phyloP scores from a whole-genome alignment of 2,113 vertebrate genomes.

The Aspiorhynchus laticeps region DNA sequence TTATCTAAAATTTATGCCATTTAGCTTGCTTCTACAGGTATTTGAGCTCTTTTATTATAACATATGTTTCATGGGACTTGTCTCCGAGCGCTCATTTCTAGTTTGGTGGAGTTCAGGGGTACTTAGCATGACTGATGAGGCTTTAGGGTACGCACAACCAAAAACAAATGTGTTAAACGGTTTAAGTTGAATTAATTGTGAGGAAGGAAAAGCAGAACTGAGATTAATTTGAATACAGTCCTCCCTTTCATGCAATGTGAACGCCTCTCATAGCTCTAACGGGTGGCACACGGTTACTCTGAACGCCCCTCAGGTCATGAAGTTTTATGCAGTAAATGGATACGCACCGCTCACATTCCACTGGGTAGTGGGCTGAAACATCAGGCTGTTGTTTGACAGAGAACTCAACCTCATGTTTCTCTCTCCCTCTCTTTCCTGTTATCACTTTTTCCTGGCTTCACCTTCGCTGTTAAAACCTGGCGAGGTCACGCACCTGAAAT shows the following conservation, averaged over 20 bases:
- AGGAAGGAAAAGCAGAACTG: neutral
- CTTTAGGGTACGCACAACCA: neutral
- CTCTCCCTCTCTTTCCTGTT: conserved; percentile 6
- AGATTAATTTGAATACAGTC: neutral
- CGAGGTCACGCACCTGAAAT: conserved; percentile 27
- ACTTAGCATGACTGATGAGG: neutral
- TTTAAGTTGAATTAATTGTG: neutral
- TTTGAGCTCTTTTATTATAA: neutral
- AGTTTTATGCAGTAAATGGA: conserved; percentile 19
- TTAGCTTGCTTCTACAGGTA: neutral
- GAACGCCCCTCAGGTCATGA: neutral
- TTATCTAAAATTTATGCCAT: no score
- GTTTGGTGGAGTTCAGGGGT: neutral
- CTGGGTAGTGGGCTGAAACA: neutral
- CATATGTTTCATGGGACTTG: no score
- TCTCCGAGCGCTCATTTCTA: neutral
- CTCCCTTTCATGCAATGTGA: neutral
- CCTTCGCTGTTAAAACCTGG: conserved; percentile 13
- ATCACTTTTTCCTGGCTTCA: conserved; percentile 46
- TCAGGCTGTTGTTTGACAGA: conserved; percentile 14
- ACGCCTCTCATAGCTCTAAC: neutral
- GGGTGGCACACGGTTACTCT: neutral
- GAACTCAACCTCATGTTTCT: conserved; percentile 32
- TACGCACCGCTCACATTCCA: neutral
- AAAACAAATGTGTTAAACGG: neutral